A percentile compares a stretch with the other conserved stretches of the same genome.
Conservation (phyloP, 2,113 vertebrate species). For the Ctenomys sociabilis region DNA sequence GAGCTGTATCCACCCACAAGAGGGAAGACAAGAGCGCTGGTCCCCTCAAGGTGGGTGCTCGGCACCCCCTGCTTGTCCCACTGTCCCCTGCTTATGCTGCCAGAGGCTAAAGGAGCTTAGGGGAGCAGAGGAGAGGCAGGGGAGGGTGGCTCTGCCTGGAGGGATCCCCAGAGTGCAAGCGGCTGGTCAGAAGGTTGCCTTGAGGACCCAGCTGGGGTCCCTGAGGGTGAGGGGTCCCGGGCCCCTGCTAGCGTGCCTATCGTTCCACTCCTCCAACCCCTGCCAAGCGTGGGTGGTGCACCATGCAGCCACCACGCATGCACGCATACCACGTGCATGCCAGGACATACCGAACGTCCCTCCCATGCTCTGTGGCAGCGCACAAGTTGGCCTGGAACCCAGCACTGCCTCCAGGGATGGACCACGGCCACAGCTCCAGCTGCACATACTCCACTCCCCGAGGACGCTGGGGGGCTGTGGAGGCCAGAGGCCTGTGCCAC, state of each 20-base stretch:
- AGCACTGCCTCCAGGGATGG: not conserved
- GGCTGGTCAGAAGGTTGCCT: not conserved
- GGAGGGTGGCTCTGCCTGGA: not conserved
- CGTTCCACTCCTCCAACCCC: accelerated
- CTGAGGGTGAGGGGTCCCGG: not conserved
- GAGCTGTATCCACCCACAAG: accelerated
- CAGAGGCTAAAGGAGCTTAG: not conserved
- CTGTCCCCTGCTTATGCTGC: not conserved
- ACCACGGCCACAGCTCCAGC: not conserved
- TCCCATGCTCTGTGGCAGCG: not conserved
- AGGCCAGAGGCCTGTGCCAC: not conserved
- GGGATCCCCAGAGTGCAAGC: not conserved
- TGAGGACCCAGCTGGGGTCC: not conserved
- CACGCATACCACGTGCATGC: accelerated
- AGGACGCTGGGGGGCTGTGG: not conserved
- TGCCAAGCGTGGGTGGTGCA: not conserved
- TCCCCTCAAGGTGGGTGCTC: not conserved
- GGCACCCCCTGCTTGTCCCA: not conserved
- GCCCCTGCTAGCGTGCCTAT: not conserved
- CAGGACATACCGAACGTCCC: not conserved
- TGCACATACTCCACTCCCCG: not conserved
- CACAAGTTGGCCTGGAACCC: not conserved
- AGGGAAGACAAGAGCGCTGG: not conserved
- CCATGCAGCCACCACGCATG: not conserved
- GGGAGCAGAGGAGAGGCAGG: not conserved